These are phyloP conservation scores for Rafetus swinhoei DNA, from an alignment of 2,113 vertebrate species.

Conservation along the genomic window DNA sequence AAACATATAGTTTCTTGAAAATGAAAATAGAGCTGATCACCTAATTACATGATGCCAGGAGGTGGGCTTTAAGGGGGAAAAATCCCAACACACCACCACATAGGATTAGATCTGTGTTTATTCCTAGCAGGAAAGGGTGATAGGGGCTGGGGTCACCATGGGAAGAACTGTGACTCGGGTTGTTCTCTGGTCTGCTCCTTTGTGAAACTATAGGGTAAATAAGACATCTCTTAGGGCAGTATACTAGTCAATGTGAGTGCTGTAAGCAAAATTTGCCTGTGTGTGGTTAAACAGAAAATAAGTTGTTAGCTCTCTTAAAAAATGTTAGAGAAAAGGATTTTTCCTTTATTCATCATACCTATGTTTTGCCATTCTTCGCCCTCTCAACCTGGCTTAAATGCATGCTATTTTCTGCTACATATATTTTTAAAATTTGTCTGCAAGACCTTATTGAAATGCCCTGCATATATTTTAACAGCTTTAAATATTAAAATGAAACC, in stretches of 20 bases:
- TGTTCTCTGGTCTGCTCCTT: background rate
- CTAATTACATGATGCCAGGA: background rate
- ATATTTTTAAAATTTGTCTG: background rate
- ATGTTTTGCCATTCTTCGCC: background rate
- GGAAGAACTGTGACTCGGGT: background rate
- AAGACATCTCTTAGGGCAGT: background rate
- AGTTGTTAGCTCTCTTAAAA: background rate
- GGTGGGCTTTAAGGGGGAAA: background rate
- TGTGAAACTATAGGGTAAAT: background rate
- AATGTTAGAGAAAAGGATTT: background rate
- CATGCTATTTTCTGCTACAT: background rate
- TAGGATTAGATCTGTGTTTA: rapidly evolving
- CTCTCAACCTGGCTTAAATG: background rate
- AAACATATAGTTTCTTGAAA: background rate
- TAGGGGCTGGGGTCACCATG: too few relatives aligned
- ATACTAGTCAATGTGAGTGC: background rate
- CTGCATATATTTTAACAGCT: too few relatives aligned
- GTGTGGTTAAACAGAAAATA: background rate
- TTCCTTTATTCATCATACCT: background rate
- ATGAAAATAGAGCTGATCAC: background rate
- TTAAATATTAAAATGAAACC: too few relatives aligned
- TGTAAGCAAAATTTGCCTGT: background rate
- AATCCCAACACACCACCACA: background rate
- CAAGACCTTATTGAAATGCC: background rate
- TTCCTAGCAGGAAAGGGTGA: background rate